Percentiles rank a stretch among this genome's conserved stretches.
Conservation (phyloP, 2,113 vertebrate genomes). For the Kryptolebias marmoratus region DNA sequence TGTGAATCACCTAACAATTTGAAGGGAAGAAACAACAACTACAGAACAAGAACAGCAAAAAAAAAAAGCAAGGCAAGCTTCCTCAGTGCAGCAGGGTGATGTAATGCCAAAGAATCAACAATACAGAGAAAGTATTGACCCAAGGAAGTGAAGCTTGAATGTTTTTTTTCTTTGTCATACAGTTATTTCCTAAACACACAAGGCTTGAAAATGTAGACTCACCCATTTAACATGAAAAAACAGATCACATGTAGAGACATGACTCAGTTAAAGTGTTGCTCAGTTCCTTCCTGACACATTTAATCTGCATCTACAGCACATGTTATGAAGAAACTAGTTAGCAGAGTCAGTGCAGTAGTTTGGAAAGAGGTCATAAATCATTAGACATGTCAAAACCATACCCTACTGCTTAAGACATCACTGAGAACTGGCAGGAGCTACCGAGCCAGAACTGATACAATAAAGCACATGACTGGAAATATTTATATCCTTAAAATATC, state of each 20-base stretch:
- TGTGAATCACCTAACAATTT: conserved; percentile 10
- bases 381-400: too few species aligned
- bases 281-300: background rate
- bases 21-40: background rate
- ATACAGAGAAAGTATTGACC: background rate
- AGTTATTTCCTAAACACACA: background rate
- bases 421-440: too few species aligned
- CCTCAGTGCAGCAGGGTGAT: conserved; percentile 1
- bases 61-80: conserved; percentile 32
- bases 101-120: conserved; percentile 25
- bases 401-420: too few species aligned
- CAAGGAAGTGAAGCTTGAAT: conserved; percentile 10
- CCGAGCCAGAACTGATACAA: too few species aligned
- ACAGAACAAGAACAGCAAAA: conserved; percentile 34
- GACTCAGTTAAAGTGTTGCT: background rate
- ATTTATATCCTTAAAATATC: too few species aligned
- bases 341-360: too few species aligned
- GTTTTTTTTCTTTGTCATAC: conserved; percentile 14
- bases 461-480: too few species aligned
- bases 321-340: background rate
- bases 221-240: background rate
- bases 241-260: too few species aligned
- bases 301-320: background rate
- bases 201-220: background rate
- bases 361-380: too few species aligned